Evolutionary conservation across 2,888 invertebrate species (phyloP).

Genomic region (Penaeus monodon): DNA sequence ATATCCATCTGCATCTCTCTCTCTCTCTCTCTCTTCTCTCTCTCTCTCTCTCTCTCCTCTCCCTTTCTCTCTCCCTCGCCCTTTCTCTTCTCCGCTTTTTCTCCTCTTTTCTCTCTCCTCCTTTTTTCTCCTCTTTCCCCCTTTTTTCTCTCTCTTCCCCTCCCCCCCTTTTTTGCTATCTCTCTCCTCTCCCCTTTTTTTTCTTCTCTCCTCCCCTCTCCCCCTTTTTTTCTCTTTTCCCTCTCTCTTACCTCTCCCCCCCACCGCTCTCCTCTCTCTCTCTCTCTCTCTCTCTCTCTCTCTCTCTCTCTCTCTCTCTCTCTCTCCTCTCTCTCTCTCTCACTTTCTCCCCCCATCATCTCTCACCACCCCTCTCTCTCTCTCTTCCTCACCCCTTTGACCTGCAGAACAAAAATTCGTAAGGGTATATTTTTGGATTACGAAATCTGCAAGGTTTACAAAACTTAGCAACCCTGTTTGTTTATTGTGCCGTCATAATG

Average conservation of each 20-base stretch:
- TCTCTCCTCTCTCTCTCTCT: neutral
- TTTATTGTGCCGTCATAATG: no score
- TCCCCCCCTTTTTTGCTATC: neutral
- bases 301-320: slow-evolving; percentile 25
- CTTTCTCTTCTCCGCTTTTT: neutral
- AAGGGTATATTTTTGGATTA: no score
- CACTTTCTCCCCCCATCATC: neutral
- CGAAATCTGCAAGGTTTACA: no score
- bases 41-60: no score
- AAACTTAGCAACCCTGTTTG: no score
- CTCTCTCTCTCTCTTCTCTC: no score
- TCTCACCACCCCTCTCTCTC: neutral
- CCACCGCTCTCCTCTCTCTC: neutral
- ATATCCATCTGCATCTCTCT: no score
- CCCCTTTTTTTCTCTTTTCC: no score
- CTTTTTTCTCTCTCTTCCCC: neutral
- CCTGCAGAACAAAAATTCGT: no score
- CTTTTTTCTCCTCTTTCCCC: no score
- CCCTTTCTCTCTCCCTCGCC: no score
- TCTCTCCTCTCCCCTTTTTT: neutral
- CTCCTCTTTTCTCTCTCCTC: neutral
- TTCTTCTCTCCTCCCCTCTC: neutral
- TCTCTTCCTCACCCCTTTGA: no score
- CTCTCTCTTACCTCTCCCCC: neutral
- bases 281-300: slow-evolving; percentile 15